Conservation (phyloP, 1,140 invertebrate species). For the Lethrus apterus region DNA sequence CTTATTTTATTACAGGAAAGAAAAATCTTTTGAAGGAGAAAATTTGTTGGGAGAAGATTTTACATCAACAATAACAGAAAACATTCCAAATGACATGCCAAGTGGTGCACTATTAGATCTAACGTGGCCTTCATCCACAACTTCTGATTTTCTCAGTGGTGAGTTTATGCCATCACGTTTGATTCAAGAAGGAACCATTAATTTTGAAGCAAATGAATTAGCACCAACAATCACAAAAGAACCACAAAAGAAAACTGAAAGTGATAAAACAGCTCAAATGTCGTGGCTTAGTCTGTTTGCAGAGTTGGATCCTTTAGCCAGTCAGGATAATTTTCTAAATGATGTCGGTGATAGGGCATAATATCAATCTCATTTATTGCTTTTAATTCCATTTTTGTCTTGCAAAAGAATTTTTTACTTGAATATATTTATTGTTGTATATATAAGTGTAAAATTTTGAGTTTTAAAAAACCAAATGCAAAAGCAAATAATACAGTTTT, state of each 20-base stretch:
- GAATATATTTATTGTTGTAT: slow-evolving; percentile 7
- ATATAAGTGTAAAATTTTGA: slow-evolving; percentile 6
- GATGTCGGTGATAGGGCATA: slow-evolving; percentile 4
- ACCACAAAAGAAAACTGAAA: slow-evolving; percentile 10
- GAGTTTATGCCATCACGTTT: slow-evolving; percentile 35
- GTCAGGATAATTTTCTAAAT: slow-evolving; percentile 47
- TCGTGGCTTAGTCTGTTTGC: slow-evolving; percentile 89
- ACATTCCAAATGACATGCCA: slow-evolving; percentile 2
- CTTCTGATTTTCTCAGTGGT: slow-evolving; percentile 25
- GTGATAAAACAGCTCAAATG: slow-evolving; percentile 44
- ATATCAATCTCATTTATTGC: too few species aligned
- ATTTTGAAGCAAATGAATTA: neutral
- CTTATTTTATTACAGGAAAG: slow-evolving; percentile 4
- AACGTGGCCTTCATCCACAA: slow-evolving; percentile 23
- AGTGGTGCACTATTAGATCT: slow-evolving; percentile 31
- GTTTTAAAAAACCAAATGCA: slow-evolving; percentile 4
- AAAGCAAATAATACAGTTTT: slow-evolving; percentile 10
- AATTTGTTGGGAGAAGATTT: slow-evolving; percentile 33
- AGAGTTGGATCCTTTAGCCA: slow-evolving; percentile 85
- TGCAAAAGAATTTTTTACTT: slow-evolving; percentile 1
- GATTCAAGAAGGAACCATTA: slow-evolving; percentile 6
- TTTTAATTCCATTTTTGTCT: too few species aligned
- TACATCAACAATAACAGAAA: neutral
- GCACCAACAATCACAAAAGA: neutral
- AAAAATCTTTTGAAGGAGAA: slow-evolving; percentile 5